Evolutionary conservation across 2,888 invertebrate species (phyloP).

Genomic region (Plagodis pulveraria): DNA sequence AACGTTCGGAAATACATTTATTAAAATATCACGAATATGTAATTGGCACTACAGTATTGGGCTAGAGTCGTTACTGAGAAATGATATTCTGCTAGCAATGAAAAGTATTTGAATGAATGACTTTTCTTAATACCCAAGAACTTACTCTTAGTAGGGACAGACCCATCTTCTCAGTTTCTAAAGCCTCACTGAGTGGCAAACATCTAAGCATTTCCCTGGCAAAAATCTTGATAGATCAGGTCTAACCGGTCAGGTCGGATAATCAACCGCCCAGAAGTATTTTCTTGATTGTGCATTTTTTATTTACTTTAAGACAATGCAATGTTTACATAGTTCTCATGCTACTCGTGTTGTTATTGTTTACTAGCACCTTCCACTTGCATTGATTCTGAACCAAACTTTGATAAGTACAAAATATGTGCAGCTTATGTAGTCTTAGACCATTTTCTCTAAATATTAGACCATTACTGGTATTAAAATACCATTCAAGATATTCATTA

Average conservation of each 20-base stretch:
- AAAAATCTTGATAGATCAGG: conserved; percentile 45
- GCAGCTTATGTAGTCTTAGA: no score
- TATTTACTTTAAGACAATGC: conserved; percentile 44
- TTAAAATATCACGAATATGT: conserved; percentile 30
- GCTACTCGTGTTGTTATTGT: conserved; percentile 12
- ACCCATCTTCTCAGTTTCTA: conserved; percentile 56
- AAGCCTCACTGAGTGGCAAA: conserved; percentile 42
- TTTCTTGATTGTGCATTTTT: conserved; percentile 43
- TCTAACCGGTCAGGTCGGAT: conserved; percentile 58
- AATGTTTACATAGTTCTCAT: conserved; percentile 40
- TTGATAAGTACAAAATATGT: no score
- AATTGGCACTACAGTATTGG: conserved; percentile 17
- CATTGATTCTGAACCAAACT: no score
- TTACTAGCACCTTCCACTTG: conserved; percentile 4
- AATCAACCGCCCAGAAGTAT: conserved; percentile 44
- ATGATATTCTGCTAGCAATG: conserved; percentile 10
- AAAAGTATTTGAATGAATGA: background rate
- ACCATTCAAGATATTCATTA: background rate
- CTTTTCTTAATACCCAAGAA: conserved; percentile 23
- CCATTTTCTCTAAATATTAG: no score
- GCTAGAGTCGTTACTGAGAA: conserved; percentile 21
- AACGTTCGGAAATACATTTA: conserved; percentile 19
- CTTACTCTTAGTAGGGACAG: conserved; percentile 65
- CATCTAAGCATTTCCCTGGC: conserved; percentile 35
- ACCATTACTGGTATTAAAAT: no score